Base-by-base conservation (phyloP, 2,888 invertebrate genomes). In the Agonum fuliginosum region DNA sequence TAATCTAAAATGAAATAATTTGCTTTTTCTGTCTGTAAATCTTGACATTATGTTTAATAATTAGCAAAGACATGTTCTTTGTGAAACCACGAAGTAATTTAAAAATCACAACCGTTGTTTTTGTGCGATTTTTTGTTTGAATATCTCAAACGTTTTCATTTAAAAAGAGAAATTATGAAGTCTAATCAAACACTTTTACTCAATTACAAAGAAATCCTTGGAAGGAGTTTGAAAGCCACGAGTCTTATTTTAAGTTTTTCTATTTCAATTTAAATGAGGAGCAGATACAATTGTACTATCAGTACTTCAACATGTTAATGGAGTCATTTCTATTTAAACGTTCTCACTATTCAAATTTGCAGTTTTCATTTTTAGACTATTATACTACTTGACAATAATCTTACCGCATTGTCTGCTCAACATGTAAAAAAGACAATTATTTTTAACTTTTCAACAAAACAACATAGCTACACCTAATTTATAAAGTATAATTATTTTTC, bases 121-220 rank as follows among this genome's bases (percentile, higher is more conserved):
- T 20, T 48, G 43, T 43, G 43, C n/a, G 6, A 30, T 30, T 30
- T 30, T 30, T 6, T 20, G 48, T 48, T 48, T 20, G n/a, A 48
- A 48, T 17, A 48, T 48, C 19, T 48, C 48, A 48, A 19, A 48
- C 17, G 48, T 17, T 17, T 48, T 20, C 48, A 48, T 48, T 48
- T 6, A 20, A 48, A 43, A 48, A 48, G 20, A 48, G 17, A 48
- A 20, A 48, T 48, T 48, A 48, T 48, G 20, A 12, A 48, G 20
- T 3, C 4, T 30, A 8, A 5, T 5, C 30, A 30, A 19, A 8
- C 1, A 48, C 48, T 48, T 48, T 48, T 48, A 48, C 48, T 48
- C 17, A 17, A 20, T 48, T 48, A 48, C 48, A 48, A 48, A 48
- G 30, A 30, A 30, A 3, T 30, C 30, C 8, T 30, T 30, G 30